Evolutionary conservation across 1,140 invertebrate genomes (phyloP), one percentile per base, ranked within the genome.

Genomic region (Drosophila micromelanica): DNA sequence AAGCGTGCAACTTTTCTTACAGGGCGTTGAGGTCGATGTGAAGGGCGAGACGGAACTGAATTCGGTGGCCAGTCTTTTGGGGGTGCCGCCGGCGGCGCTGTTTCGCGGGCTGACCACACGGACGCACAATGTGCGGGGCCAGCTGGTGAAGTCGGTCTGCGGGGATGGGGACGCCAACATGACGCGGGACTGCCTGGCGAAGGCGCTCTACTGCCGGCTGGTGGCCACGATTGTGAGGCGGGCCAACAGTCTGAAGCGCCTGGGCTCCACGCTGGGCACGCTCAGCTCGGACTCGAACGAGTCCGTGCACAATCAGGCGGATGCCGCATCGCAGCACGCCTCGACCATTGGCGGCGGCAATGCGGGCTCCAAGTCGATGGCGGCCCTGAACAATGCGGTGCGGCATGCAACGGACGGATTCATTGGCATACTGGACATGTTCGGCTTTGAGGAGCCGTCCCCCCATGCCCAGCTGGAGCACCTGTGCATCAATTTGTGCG

Each of bases 361-460:
- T 37, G 96, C 96, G 5, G 97, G 97, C 43, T 97, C 96, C 20
- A 96, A 97, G 91, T 97, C 96, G 32, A 98, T 98, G 97, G 95
- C 96, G 0, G 97, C 96, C 0, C 93, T 98, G 9, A 98, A 98
- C 92, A 97, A 98, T 90, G 97, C 97, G 0, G 97, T 98, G 20
- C 93, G 97, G 59, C 97, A 98, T 93, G 97, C 97, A n/a, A 98
- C 97, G 0, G 97, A 98, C 91, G 97, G 97, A 3, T 98, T 98
- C 91, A 98, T 98, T 75, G 97, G 97, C 11, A 98, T 98, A 79
- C 93, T 98, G 49, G 97, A 98, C 90, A 98, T 98, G 97, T 98
- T 98, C 92, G 97, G 97, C 0, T 98, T 98, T 92, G 97, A 98
- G 93, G 97, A 98, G 92, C 96, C 96, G 20, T 96, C 96, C 87